Evolutionary conservation across 2,797 vertebrate species (phyloP), one percentile per base, ranked within the genome.

Genomic region (Amphiprion clarkii): DNA sequence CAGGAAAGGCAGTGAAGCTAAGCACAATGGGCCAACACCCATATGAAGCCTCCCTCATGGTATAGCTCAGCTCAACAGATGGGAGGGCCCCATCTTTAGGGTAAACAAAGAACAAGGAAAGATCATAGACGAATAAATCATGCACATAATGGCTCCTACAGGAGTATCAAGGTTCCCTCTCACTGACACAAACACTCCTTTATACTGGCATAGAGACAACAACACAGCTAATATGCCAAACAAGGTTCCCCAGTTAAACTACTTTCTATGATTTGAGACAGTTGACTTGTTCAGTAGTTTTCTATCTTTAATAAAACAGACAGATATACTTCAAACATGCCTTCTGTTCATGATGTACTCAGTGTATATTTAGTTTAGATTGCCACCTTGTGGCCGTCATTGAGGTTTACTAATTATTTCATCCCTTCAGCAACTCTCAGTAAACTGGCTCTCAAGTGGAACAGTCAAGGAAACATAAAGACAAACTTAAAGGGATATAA

Each of bases 311-410:
- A 39, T 16, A 71, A 66, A 36, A 13, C 42, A 77, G 56, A 10
- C 7, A 44, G 12, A 21, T 23, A 48, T 7, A 46, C 23, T 57
- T 66, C 23, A 49, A 58, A 46, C 3, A 4, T 8, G 29, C 10
- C 10, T 42, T 4, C 55, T 33, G 17, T n/a, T 42, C 33, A 0
- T 51, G 2, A 17, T 52, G 12, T 49, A 11, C 59, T 72, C 3
- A 21, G 16, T 56, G 52, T 77, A 86, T 83, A 78, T 46, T 86
- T 25, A 76, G 86, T 87, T 86, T 72, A 82, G 88, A 75, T 86
- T 86, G 90, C 92, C 92, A 91, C 74, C 92, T 90, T 74, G 92
- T 93, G 93, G 91, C 40, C 77, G 55, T 73, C 5, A 6, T 11
- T 61, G 65, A 73, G 59, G 2, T 6, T 51, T 68, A 36, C 73